phyloP scores from a whole-genome alignment of 2,113 vertebrate genomes.

The Triplophysa dalaica region DNA sequence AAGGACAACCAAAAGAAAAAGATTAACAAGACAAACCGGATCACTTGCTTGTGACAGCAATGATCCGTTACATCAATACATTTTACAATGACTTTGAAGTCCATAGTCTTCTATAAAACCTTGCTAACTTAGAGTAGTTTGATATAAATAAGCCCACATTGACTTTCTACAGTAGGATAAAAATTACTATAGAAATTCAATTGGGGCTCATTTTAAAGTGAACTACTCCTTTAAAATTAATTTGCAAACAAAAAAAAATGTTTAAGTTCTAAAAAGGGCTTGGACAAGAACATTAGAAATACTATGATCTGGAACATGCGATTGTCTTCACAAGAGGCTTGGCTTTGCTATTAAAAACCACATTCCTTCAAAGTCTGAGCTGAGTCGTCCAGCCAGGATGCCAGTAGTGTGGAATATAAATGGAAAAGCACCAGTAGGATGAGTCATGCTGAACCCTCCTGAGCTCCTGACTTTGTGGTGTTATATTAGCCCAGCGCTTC shows the following conservation, averaged over 20 bases:
- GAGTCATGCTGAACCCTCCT: conserved; percentile 65
- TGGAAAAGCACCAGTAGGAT: conserved; percentile 65
- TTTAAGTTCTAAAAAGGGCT: neutral
- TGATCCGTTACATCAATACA: no score
- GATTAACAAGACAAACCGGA: no score
- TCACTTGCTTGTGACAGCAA: no score
- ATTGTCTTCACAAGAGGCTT: neutral
- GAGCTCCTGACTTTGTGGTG: conserved; percentile 56
- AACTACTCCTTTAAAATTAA: no score
- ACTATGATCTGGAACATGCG: neutral
- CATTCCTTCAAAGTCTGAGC: conserved; percentile 3
- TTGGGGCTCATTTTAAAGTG: no score
- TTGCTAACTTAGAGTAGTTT: no score
- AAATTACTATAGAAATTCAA: no score
- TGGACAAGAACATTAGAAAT: neutral
- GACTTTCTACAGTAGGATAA: no score
- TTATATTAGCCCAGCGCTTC: conserved; percentile 60
- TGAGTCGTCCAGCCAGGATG: conserved; percentile 45
- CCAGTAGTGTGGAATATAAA: conserved; percentile 63
- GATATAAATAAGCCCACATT: no score
- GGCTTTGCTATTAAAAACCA: conserved; percentile 28
- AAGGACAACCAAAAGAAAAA: no score
- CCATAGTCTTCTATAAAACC: no score
- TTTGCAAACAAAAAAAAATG: neutral
- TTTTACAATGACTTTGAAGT: no score